Evolutionary conservation across 2,113 vertebrate species (phyloP).

Genomic region (Megaptera novaeangliae): DNA sequence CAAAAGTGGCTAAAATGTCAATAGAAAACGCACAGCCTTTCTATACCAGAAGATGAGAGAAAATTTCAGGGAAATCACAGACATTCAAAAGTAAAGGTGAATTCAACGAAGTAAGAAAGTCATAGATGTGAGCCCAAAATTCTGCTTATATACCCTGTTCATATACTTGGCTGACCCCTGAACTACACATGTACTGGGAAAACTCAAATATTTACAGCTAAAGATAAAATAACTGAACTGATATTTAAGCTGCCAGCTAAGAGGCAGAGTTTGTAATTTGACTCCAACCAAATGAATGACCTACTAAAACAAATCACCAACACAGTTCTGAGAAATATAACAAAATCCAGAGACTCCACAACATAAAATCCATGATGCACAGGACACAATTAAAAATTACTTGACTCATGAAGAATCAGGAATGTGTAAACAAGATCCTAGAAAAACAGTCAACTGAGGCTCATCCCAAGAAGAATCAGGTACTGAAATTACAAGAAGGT

Average conservation of each 20-base stretch:
- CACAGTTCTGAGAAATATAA: background rate
- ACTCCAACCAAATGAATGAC: background rate
- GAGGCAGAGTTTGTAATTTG: background rate
- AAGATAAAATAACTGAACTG: background rate
- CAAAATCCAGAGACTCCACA: background rate
- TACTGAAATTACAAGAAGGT: conserved; percentile 3
- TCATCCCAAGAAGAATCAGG: background rate
- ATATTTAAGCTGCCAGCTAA: background rate
- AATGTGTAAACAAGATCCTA: background rate
- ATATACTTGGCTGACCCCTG: background rate
- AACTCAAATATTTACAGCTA: background rate
- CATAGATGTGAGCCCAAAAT: background rate
- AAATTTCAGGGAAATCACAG: background rate
- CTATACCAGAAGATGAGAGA: background rate
- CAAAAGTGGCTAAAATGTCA: background rate
- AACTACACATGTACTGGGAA: background rate
- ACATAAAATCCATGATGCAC: background rate
- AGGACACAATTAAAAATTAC: background rate
- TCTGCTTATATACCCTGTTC: background rate
- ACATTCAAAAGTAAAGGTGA: background rate
- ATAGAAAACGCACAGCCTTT: background rate
- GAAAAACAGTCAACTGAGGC: background rate
- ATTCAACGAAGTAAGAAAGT: background rate
- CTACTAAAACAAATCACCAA: background rate
- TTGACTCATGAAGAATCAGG: background rate